Conservation (phyloP, 2,888 invertebrate genomes). For the Pollenia griseotomentosa region DNA sequence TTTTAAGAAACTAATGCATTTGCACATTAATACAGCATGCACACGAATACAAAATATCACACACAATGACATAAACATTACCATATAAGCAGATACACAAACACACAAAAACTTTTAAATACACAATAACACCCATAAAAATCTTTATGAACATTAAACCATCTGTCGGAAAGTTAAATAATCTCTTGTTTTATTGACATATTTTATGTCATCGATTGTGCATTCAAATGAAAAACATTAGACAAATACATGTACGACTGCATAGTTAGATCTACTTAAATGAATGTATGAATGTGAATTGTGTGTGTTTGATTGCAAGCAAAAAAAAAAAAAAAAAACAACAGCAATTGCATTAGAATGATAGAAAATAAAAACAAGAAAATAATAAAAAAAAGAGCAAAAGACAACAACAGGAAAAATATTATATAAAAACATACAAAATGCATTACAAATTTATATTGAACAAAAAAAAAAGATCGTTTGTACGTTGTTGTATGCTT, state of each 20-base stretch:
- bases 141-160: slow-evolving; percentile 52
- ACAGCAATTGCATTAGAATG: slow-evolving; percentile 12
- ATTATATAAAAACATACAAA: slow-evolving; percentile 46
- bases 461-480: not conserved
- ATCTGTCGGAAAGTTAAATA: slow-evolving; percentile 66
- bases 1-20: slow-evolving; percentile 34
- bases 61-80: not conserved
- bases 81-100: not conserved
- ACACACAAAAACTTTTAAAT: not conserved
- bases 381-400: not conserved
- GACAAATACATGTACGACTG: slow-evolving; percentile 47
- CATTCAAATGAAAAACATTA: slow-evolving; percentile 61
- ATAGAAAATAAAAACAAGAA: slow-evolving; percentile 20
- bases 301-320: not conserved
- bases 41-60: no score
- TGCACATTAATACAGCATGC: not conserved
- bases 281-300: not conserved
- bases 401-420: slow-evolving; percentile 6
- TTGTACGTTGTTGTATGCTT: not conserved
- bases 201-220: slow-evolving; percentile 66
- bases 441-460: slow-evolving; percentile 45
- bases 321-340: slow-evolving; percentile 29
- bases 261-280: not conserved
- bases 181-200: slow-evolving; percentile 67
- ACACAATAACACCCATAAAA: slow-evolving; percentile 22